Evolutionary conservation across 2,888 invertebrate genomes (phyloP), one percentile per base, ranked within the genome.

Genomic region (Brenthis daphne): DNA sequence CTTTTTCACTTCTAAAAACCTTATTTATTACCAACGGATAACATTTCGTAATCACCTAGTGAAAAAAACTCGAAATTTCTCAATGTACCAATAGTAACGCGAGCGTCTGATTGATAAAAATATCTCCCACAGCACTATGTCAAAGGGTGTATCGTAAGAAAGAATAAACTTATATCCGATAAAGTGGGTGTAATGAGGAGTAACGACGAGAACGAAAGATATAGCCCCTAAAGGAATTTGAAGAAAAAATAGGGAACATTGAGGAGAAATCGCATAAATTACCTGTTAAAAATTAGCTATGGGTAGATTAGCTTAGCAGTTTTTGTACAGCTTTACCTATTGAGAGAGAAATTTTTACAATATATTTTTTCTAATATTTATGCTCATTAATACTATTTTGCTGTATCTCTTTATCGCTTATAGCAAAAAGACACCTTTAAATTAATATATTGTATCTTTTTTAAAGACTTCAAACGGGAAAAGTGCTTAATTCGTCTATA

Each of bases 51-150:
- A 5, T 29, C 29, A 29, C 29, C 29, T 29, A 51, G 29, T 24
- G 24, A 47, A 55, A 57, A 13, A 4, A 43, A 43, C 11, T 43
- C 37, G 48, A 48, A 12, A 13, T 43, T 20, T 14, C 3, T n/a
- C 2, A 16, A 33, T 53, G 20, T 12, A 13, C 16, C 37, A 33
- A 37, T 69, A 56, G 74, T 75, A 70, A 33, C 65, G 24, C 51
- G 50, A 43, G 11, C 11, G 8, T n/a, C 16, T 24, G 79, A 82
- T 82, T 81, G 81, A 82, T 82, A 82, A 80, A 82, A 81, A 82
- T 79, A 74, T 72, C 74, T 79, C 79, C 79, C 79, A 51, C 72
- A 76, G 73, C 76, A 74, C 71, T 69, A 72, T 53, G 43, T 64
- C 54, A 43, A 54, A 54, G 54, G 63, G 54, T 64, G 33, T 63